Evolutionary conservation across 2,888 invertebrate species (phyloP).

Genomic region (Drosophila subsilvestris): DNA sequence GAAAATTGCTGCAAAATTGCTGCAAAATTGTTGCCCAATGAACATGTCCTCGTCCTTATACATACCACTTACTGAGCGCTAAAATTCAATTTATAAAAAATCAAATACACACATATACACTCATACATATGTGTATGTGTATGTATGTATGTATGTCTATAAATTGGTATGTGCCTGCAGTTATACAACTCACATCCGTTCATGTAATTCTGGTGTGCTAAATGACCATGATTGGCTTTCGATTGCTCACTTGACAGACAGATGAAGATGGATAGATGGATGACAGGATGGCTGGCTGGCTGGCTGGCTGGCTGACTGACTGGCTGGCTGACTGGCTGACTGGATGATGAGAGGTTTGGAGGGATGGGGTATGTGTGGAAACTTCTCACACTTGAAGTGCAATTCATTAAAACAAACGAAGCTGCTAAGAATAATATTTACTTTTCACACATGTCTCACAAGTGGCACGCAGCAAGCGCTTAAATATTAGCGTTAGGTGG

Average conservation of each 20-base stretch:
- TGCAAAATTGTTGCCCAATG: conserved; percentile 42
- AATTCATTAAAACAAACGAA: conserved; percentile 26
- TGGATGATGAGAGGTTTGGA: too few species aligned
- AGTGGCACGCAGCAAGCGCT: not conserved
- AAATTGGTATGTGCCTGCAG: conserved; percentile 32
- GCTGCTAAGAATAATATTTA: conserved; percentile 30
- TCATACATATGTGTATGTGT: too few species aligned
- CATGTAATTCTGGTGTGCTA: conserved; percentile 31
- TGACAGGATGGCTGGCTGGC: not conserved
- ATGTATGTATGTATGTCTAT: not conserved
- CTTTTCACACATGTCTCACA: conserved; percentile 19
- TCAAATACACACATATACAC: too few species aligned
- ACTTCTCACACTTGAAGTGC: not conserved
- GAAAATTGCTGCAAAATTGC: too few species aligned
- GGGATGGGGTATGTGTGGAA: not conserved
- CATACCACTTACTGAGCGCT: conserved; percentile 29
- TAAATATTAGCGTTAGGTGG: not conserved
- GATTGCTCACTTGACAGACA: conserved; percentile 33
- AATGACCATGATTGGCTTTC: conserved; percentile 49
- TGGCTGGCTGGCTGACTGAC: not conserved
- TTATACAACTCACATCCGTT: not conserved
- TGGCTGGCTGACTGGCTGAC: not conserved
- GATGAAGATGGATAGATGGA: conserved; percentile 33
- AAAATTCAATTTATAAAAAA: conserved; percentile 58
- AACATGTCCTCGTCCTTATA: conserved; percentile 16